These are phyloP conservation scores for Oeneis ivallda DNA, from an alignment of 2,888 invertebrate genomes.

Conservation along the genomic window DNA sequence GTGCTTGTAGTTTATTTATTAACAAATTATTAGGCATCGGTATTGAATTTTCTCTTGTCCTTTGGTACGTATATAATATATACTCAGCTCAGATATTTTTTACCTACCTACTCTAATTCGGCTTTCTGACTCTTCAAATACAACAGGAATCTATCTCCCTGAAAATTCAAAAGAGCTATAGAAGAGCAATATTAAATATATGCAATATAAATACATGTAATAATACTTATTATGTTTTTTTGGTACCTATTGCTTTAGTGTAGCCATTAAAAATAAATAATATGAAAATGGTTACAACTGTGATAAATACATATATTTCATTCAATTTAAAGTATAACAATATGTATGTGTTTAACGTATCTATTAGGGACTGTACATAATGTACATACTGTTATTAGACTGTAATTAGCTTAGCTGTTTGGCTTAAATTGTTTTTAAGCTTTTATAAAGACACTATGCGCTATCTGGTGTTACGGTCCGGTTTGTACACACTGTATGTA, in stretches of 20 bases:
- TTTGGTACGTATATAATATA: not conserved
- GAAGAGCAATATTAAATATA: too few relatives aligned
- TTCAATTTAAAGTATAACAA: not conserved
- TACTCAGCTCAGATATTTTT: too few relatives aligned
- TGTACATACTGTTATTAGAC: conserved; percentile 45
- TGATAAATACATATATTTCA: not conserved
- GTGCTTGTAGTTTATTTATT: too few relatives aligned
- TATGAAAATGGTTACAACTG: conserved; percentile 1
- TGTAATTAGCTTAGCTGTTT: conserved; percentile 57
- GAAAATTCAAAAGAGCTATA: too few relatives aligned
- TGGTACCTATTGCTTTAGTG: not conserved
- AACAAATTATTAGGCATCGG: not conserved
- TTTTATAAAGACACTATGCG: conserved; percentile 61
- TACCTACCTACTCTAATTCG: too few relatives aligned
- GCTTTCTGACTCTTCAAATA: too few relatives aligned
- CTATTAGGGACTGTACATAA: conserved; percentile 43
- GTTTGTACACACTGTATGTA: conserved; percentile 68
- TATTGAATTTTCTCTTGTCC: not conserved
- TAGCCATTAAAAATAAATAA: conserved; percentile 8
- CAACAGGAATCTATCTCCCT: not conserved
- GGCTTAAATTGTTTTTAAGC: conserved; percentile 57
- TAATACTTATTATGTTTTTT: too few relatives aligned
- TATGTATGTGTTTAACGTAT: not conserved
- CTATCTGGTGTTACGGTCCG: conserved; percentile 57
- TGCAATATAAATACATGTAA: too few relatives aligned